Conservation (phyloP, 1,140 invertebrate species). For the Ditylenchus dipsaci region DNA sequence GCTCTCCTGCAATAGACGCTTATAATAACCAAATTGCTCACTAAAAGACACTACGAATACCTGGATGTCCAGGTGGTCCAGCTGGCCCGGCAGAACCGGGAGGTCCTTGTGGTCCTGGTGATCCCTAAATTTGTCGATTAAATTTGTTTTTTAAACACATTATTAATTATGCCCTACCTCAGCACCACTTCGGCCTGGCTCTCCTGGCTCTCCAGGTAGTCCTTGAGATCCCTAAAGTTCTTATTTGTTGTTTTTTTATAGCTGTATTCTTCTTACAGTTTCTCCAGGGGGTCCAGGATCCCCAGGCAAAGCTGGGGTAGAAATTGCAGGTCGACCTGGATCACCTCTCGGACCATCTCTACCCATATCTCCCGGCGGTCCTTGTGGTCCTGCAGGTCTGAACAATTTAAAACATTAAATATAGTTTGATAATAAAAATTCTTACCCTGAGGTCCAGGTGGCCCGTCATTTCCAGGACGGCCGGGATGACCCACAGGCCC, state of each 20-base stretch:
- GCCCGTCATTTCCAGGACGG: conserved; percentile 48
- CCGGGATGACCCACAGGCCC: conserved; percentile 44
- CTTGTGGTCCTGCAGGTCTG: conserved; percentile 43
- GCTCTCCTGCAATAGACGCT: conserved; percentile 20
- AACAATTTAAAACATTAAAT: conserved; percentile 4
- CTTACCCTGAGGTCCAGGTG: conserved; percentile 40
- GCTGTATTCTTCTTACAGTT: conserved; percentile 24
- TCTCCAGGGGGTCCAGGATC: conserved; percentile 55
- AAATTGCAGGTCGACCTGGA: conserved; percentile 56
- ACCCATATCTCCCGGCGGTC: conserved; percentile 47
- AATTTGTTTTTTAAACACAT: conserved; percentile 11
- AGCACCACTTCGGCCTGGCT: conserved; percentile 43
- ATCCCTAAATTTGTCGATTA: conserved; percentile 21
- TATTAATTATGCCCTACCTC: conserved; percentile 22
- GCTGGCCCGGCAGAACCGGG: conserved; percentile 22
- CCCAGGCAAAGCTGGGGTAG: conserved; percentile 55
- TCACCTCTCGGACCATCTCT: conserved; percentile 54
- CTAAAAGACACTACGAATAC: conserved; percentile 16
- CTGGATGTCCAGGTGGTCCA: conserved; percentile 3
- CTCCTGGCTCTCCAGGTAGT: conserved; percentile 45
- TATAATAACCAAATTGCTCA: conserved; percentile 3
- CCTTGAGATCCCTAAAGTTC: conserved; percentile 43
- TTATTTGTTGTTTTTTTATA: not conserved
- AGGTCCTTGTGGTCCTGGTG: conserved; percentile 31
- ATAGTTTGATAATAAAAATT: conserved; percentile 3